Evolutionary conservation across 2,888 invertebrate genomes (phyloP).

Genomic region (Callosobruchus maculatus): DNA sequence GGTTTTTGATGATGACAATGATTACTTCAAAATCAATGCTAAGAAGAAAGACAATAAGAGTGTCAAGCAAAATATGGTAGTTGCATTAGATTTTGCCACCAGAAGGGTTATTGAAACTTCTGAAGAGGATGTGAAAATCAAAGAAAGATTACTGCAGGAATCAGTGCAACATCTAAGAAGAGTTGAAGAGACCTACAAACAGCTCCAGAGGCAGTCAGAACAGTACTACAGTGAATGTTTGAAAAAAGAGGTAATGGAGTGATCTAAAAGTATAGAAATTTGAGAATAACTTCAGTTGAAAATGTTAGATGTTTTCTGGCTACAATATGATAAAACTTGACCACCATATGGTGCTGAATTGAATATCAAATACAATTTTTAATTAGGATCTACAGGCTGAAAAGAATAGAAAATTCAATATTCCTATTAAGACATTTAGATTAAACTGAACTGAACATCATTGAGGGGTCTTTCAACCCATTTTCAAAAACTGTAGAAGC

Average conservation of each 20-base stretch:
- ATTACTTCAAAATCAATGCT: conserved; percentile 82
- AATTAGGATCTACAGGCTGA: too few species aligned
- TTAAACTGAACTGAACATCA: too few species aligned
- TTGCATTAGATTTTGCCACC: conserved; percentile 46
- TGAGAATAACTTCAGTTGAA: too few species aligned
- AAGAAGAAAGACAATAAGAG: conserved; percentile 55
- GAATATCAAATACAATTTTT: too few species aligned
- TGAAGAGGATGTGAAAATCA: conserved; percentile 36
- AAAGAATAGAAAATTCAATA: too few species aligned
- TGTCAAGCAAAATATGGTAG: conserved; percentile 40
- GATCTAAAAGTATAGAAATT: not conserved
- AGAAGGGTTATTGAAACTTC: conserved; percentile 38
- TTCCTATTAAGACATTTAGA: too few species aligned
- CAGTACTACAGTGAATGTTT: not conserved
- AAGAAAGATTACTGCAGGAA: conserved; percentile 33
- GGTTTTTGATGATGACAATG: conserved; percentile 91
- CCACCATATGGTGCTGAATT: too few species aligned
- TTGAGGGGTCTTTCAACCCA: too few species aligned
- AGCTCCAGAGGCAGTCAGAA: conserved; percentile 30
- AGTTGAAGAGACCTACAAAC: conserved; percentile 35
- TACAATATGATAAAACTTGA: too few species aligned
- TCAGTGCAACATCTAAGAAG: conserved; percentile 37
- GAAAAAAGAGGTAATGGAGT: not conserved
- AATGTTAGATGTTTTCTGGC: too few species aligned
- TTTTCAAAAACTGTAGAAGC: too few species aligned